These are phyloP conservation scores for Barbus barbus DNA, from an alignment of 2,113 vertebrate species.

Conservation along the genomic window DNA sequence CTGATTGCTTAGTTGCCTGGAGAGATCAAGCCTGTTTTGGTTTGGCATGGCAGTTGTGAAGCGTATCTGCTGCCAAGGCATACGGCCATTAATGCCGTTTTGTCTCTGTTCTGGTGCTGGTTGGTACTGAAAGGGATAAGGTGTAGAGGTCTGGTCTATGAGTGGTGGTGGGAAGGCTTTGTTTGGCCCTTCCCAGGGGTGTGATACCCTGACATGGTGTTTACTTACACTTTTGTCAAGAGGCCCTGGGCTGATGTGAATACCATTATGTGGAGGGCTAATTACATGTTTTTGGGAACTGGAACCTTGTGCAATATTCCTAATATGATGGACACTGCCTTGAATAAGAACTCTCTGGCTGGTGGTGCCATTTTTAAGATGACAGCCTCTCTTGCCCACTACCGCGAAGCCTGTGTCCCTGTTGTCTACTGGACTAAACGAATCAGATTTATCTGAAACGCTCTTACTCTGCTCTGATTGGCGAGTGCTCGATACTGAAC, in stretches of 20 bases:
- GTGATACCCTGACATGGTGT: constrained; percentile 75
- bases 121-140: constrained; percentile 84
- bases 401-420: constrained; percentile 72
- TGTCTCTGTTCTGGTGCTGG: constrained; percentile 78
- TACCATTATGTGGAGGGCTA: constrained; percentile 65
- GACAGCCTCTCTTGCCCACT: constrained; percentile 76
- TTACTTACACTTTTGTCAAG: constrained; percentile 79
- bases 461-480: constrained; percentile 79
- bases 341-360: constrained; percentile 77
- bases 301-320: constrained; percentile 78
- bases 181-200: constrained; percentile 82
- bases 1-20: constrained; percentile 79
- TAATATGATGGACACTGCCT: constrained; percentile 79
- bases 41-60: constrained; percentile 70
- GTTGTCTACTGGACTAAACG: constrained; percentile 76
- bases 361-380: constrained; percentile 72
- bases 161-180: constrained; percentile 79
- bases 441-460: constrained; percentile 79
- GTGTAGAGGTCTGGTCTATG: constrained; percentile 76
- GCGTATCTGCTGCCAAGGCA: constrained; percentile 86
- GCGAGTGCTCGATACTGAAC: constrained; percentile 78
- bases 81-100: constrained; percentile 75
- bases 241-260: constrained; percentile 71
- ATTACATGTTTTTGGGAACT: constrained; percentile 84
- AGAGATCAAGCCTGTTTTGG: constrained; percentile 81